Base-by-base conservation (phyloP, 1,140 invertebrate genomes). In the Polypedilum vanderplanki region DNA sequence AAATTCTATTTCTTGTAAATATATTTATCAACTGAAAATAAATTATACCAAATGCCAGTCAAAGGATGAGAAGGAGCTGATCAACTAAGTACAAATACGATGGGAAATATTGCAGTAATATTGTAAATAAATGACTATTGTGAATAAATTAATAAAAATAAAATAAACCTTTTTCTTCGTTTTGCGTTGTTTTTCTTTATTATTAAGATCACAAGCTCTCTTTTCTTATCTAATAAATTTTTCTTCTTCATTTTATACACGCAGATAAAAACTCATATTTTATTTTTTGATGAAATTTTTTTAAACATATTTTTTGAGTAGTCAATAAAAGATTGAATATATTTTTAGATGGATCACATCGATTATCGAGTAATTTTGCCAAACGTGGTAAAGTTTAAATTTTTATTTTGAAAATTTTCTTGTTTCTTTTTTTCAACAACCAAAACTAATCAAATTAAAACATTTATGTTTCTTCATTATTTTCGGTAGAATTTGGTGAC, bases 311-410 rank as follows among this genome's bases (percentile, higher is more conserved):
- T n/a, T 57, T 57, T 57, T 57, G 46, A n/a, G 46, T 57, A 57
- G n/a, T 57, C 46, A 57, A 57, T 12, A 57, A 57, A 57, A 4
- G 12, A 33, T 3, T 5, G 5, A 33, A 15, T 46, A 46, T 67
- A 10, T 70, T 70, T 70, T 18, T 70, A 70, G 65, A 70, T 70
- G 65, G 65, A 70, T 10, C 8, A 18, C 65, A 70, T 70, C 65
- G 20, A 70, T 70, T 22, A 18, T 70, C 65, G 65, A 70, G 17
- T 18, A 20, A 18, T 67, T 67, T 67, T 67, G 64, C 64, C 64
- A 67, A 18, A 70, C 65, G 65, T 70, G 65, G 65, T 70, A 70
- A 70, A n/a, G 65, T 70, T 20, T 70, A 20, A 22, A 70, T 70
- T 22, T 57, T 57, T 46, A 15, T 46, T 12, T 57, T 57, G 46